Evolutionary conservation across 2,113 vertebrate genomes (phyloP), one percentile per base, ranked within the genome.

Genomic region (Aegotheles bennettii): DNA sequence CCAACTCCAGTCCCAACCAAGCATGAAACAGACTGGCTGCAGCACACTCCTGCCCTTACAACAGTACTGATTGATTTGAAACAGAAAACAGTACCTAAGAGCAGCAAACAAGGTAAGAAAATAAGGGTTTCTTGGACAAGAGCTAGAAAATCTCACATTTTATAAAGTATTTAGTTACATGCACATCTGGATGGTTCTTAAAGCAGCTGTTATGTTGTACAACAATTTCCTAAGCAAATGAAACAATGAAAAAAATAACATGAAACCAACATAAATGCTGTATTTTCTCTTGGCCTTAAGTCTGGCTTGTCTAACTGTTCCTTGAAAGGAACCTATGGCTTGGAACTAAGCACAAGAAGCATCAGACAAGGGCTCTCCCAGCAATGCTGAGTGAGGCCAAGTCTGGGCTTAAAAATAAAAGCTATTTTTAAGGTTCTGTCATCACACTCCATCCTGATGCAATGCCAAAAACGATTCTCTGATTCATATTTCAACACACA

Each of bases 381-480:
- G 86, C 35, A 78, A 24, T 8, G 28, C 19, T 54, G 71, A 89
- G 25, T 60, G 86, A 95, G 51, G 42, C 81, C 74, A 87, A 53
- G 74, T 47, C 86, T 65, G 61, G 73, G 40, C 61, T 93, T 82
- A 89, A 91, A 93, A 91, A 56, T 0, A 61, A 56, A 75, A 84
- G 36, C 81, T 84, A 71, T 56, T 95, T 92, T 92, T 64, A 89
- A 94, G 31, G 70, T 47, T 90, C 40, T 64, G 51, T 93, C 61
- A 91, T 73, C 48, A 73, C n/a, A 51, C 18, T 80, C 28, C 60
- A 71, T 19, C 16, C 69, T 75, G 54, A 60, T 7, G 5, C 26
- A 68, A 73, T 19, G 69, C 84, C 74, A 79, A 33, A 90, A 94
- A 15, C 21, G 9, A 40, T 75, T 48, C 65, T 91, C 73, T 65